These are phyloP conservation scores for Kryptolebias ocellatus DNA, from an alignment of 2,797 vertebrate genomes.

Conservation along the genomic window DNA sequence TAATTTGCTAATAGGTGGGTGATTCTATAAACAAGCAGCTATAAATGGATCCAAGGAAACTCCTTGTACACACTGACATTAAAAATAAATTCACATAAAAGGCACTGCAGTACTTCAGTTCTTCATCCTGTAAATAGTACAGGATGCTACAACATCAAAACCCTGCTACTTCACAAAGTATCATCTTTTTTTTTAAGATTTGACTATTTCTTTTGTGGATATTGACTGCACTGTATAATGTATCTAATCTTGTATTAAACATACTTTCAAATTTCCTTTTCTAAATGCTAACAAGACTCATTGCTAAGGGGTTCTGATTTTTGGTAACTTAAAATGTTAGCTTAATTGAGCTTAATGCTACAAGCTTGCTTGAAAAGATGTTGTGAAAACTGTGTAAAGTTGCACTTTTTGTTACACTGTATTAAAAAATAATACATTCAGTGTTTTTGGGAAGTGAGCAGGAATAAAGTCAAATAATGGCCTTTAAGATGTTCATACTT, in stretches of 20 bases:
- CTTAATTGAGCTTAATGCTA: too few species aligned
- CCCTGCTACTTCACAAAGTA: not conserved
- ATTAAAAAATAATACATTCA: too few species aligned
- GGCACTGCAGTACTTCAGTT: not conserved
- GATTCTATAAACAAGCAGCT: constrained; percentile 1
- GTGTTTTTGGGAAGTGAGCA: too few species aligned
- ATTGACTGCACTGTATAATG: not conserved
- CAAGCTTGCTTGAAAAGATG: too few species aligned
- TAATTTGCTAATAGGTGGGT: constrained; percentile 11
- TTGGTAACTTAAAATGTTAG: too few species aligned
- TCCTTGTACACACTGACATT: not conserved
- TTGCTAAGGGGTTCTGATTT: too few species aligned
- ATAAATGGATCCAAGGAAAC: not conserved
- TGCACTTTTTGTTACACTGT: too few species aligned
- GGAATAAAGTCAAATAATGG: not conserved
- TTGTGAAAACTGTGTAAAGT: too few species aligned
- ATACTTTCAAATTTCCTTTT: too few species aligned
- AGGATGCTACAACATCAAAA: not conserved
- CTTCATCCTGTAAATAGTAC: not conserved
- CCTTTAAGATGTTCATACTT: not conserved
- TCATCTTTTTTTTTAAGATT: not conserved
- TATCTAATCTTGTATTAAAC: too few species aligned
- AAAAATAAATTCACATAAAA: not conserved
- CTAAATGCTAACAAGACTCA: too few species aligned
- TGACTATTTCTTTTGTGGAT: not conserved